phyloP scores from a whole-genome alignment of 2,888 invertebrate genomes.

The Drosophila niveifrons region DNA sequence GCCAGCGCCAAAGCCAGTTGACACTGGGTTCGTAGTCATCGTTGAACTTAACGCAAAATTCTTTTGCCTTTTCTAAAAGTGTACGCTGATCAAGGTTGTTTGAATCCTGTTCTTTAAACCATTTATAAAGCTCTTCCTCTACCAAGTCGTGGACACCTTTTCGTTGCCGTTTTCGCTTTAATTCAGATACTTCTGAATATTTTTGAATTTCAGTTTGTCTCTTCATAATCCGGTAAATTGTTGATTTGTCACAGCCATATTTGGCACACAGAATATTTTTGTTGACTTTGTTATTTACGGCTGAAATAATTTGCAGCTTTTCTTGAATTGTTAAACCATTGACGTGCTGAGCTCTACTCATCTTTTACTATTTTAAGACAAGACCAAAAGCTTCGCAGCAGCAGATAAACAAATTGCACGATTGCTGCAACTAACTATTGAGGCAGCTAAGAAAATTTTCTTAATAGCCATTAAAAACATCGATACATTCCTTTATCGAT shows the following conservation, averaged over 20 bases:
- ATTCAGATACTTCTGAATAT: background rate
- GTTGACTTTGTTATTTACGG: background rate
- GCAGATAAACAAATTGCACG: background rate
- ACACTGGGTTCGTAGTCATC: constrained; percentile 2
- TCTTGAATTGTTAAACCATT: constrained; percentile 2
- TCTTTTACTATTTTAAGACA: background rate
- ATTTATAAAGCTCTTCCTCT: background rate
- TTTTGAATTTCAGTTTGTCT: background rate
- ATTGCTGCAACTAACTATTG: background rate
- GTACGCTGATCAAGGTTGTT: background rate
- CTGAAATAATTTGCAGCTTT: constrained; percentile 1
- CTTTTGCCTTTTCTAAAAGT: background rate
- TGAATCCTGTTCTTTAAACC: background rate
- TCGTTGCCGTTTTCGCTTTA: background rate
- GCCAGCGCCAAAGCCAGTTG: constrained; percentile 1
- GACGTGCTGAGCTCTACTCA: background rate
- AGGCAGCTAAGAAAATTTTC: constrained; percentile 2
- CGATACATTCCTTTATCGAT: background rate
- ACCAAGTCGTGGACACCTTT: background rate
- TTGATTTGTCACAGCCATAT: constrained; percentile 1
- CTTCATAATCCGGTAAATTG: background rate
- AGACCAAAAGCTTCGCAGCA: background rate
- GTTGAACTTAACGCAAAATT: background rate
- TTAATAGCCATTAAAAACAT: constrained; percentile 1
- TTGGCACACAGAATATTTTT: background rate